A percentile compares a stretch with the other conserved stretches of the same genome.
Evolutionary conservation across 1,140 invertebrate species (phyloP).

Genomic region (Brachionus calyciflorus): DNA sequence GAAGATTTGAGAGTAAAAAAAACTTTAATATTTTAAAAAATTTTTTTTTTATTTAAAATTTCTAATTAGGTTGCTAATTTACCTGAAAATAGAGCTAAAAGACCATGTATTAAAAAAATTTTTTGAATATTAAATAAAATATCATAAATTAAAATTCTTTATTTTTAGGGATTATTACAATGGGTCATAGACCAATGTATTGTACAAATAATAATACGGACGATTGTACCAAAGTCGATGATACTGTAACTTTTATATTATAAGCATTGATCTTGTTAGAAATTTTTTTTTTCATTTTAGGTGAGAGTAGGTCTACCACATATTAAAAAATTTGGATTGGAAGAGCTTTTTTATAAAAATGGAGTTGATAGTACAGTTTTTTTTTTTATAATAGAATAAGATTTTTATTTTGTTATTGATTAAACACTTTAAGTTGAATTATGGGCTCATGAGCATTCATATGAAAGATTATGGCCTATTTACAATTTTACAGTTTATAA

Average conservation of each 20-base stretch:
- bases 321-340: constrained; percentile 38
- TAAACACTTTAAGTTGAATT: no score
- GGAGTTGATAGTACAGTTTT: constrained; percentile 46
- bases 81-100: constrained; percentile 65
- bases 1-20: constrained; percentile 69
- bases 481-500: constrained; percentile 72
- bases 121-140: neutral
- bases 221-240: constrained; percentile 77
- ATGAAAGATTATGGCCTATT: constrained; percentile 47
- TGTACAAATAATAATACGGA: constrained; percentile 81
- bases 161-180: constrained; percentile 75
- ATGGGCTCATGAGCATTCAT: constrained; percentile 48
- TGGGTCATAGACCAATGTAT: constrained; percentile 93
- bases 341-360: constrained; percentile 47
- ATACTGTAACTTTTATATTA: no score
- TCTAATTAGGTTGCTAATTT: constrained; percentile 63
- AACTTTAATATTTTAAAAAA: neutral
- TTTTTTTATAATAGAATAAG: neutral
- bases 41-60: constrained; percentile 29
- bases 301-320: constrained; percentile 17
- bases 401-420: neutral
- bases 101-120: constrained; percentile 65
- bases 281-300: no score
- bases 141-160: neutral
- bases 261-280: no score